Percentiles rank a stretch among this genome's conserved stretches.
Conservation (phyloP, 2,888 invertebrate species). For the Thalpophila matura region DNA sequence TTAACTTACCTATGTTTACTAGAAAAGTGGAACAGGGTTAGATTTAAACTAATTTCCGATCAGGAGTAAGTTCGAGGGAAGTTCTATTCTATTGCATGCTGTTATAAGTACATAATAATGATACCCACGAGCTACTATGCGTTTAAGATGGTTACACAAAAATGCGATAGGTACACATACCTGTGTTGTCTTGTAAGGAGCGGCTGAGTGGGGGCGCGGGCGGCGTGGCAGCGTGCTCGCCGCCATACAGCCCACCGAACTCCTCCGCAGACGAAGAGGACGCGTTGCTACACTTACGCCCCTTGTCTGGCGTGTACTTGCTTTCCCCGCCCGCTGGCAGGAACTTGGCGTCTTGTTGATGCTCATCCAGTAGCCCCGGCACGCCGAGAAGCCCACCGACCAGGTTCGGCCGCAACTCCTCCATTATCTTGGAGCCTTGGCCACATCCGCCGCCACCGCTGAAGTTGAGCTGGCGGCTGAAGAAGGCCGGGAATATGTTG, state of each 20-base stretch:
- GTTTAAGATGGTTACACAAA: not conserved
- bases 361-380: constrained; percentile 95
- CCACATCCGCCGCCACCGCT: constrained; percentile 93
- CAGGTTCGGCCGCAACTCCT: constrained; percentile 95
- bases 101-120: not conserved
- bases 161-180: constrained; percentile 74
- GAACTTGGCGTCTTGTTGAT: constrained; percentile 91
- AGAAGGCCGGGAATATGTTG: constrained; percentile 97
- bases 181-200: constrained; percentile 91
- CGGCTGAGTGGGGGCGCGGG: constrained; percentile 90
- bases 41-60: too few species aligned
- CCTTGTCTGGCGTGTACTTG: constrained; percentile 90
- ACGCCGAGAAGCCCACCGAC: constrained; percentile 95
- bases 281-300: constrained; percentile 94
- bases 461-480: constrained; percentile 97
- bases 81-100: too few species aligned
- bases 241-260: constrained; percentile 96
- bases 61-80: too few species aligned
- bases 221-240: constrained; percentile 93
- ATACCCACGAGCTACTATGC: not conserved
- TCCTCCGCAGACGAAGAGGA: constrained; percentile 96
- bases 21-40: too few species aligned
- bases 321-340: constrained; percentile 89
- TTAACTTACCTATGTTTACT: too few species aligned
- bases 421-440: constrained; percentile 95